phyloP scores from a whole-genome alignment of 1,140 invertebrate genomes.

The Platyscapa corneri region DNA sequence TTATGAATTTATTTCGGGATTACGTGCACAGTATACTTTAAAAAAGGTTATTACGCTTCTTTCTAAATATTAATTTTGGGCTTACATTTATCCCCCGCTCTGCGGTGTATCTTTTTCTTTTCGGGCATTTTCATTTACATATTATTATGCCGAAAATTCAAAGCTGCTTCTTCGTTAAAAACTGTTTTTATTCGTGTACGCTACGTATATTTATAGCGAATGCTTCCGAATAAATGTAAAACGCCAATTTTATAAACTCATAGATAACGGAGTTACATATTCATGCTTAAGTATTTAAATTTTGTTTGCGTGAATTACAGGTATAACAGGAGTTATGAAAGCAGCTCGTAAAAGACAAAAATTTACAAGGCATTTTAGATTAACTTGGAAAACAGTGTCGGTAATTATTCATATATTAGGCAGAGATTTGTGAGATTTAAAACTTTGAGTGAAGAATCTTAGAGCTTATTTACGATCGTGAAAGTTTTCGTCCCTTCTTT shows the following conservation, averaged over 20 bases:
- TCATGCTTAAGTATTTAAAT: too few relatives aligned
- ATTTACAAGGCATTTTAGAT: conserved; percentile 7
- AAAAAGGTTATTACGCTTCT: conserved; percentile 8
- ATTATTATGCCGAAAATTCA: not conserved
- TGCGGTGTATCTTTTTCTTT: not conserved
- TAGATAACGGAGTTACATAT: too few relatives aligned
- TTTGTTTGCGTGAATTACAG: not conserved
- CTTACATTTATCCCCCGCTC: conserved; percentile 10
- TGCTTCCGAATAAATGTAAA: too few relatives aligned
- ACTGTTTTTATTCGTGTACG: not conserved
- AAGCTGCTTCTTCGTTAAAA: not conserved
- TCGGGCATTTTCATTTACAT: not conserved
- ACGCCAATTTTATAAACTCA: too few relatives aligned
- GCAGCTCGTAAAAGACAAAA: not conserved
- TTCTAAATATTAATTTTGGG: conserved; percentile 41
- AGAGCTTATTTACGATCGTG: conserved; percentile 32
- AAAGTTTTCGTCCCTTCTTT: conserved; percentile 35
- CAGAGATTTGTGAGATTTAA: conserved; percentile 18
- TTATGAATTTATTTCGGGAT: conserved; percentile 33
- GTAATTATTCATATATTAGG: conserved; percentile 25
- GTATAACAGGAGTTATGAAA: not conserved
- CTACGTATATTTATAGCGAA: too few relatives aligned
- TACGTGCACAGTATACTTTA: not conserved
- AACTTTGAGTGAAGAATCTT: conserved; percentile 22
- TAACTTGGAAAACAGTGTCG: not conserved